These are phyloP conservation scores for Coenonympha arcania DNA, from an alignment of 2,888 invertebrate genomes.

Conservation along the genomic window DNA sequence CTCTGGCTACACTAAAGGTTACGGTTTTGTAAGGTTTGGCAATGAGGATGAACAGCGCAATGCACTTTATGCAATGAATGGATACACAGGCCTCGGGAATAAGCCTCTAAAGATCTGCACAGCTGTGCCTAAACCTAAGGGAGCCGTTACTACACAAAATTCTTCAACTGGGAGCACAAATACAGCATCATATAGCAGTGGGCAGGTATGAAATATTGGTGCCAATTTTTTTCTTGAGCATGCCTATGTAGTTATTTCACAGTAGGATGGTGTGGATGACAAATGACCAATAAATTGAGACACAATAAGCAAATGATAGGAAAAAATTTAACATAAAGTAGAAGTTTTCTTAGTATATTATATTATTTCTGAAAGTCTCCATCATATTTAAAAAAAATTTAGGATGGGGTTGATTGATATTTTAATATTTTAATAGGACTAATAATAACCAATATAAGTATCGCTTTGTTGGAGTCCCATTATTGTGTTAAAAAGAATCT, in stretches of 20 bases:
- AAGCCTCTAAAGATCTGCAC: constrained; percentile 93
- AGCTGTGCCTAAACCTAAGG: constrained; percentile 90
- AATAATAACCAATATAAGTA: too few species aligned
- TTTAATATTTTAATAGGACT: too few species aligned
- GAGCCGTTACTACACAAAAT: constrained; percentile 49
- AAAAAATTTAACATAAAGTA: too few species aligned
- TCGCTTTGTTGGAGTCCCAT: too few species aligned
- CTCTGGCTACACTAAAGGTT: constrained; percentile 93
- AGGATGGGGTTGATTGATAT: too few species aligned
- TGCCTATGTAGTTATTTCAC: not conserved
- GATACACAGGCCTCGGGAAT: constrained; percentile 88
- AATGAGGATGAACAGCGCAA: constrained; percentile 95
- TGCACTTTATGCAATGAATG: constrained; percentile 94
- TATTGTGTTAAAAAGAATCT: too few species aligned
- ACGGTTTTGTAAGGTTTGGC: constrained; percentile 95
- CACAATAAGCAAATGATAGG: too few species aligned
- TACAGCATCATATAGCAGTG: constrained; percentile 47
- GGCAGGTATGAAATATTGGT: constrained; percentile 51
- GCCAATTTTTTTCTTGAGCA: not conserved
- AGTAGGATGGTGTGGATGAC: too few species aligned
- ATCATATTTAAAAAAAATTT: too few species aligned
- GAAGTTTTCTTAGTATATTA: too few species aligned
- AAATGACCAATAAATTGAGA: too few species aligned
- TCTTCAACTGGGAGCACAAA: constrained; percentile 40
- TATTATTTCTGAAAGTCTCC: too few species aligned